Evolutionary conservation across 2,888 invertebrate species (phyloP), one percentile per base, ranked within the genome.

Genomic region (Drosophila paucipuncta): DNA sequence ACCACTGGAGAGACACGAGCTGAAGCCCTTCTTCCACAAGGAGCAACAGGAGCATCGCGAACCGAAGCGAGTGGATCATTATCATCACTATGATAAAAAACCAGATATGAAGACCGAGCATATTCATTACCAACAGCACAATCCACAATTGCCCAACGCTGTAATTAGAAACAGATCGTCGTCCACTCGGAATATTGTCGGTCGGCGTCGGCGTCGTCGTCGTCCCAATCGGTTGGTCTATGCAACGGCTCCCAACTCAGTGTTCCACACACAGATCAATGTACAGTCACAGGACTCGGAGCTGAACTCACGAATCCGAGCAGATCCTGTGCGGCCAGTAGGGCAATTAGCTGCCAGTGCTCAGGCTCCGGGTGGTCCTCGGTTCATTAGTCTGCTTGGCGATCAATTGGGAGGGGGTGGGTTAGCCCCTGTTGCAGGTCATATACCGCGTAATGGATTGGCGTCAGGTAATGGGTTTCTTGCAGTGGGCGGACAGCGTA

Each of bases 251-350:
- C 91, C 91, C 13, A 81, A 90, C 47, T 91, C 90, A 3, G 85
- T 90, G 6, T 90, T 90, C 49, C 91, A 90, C 18, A 91, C 91
- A 1, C 90, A 91, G 67, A 89, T 91, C 60, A 90, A 90, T 73
- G 80, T 91, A 35, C 91, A 90, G 43, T 91, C 90, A 0, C 91
- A 91, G 76, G 91, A 86, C 47, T 83, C 83, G 0, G 78, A 86
- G 31, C 62, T 91, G 1, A 91, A 79, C 59, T 77, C 84, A 0
- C 78, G 79, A 13, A 57, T 73, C 0, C 64, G 68, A 0, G 39
- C 80, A 6, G 75, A 84, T 43, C 64, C 75, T 0, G 5, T n/a
- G 4, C 18, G 25, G 2, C 22, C 37, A 11, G 74, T 43, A 10
- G 67, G 49, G 22, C 82, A 75, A 16, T 60, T 81, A 6, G 58